Percentiles rank a stretch among this genome's conserved stretches.
phyloP scores from a whole-genome alignment of 2,888 invertebrate genomes.

The Apodemia hepburni region DNA sequence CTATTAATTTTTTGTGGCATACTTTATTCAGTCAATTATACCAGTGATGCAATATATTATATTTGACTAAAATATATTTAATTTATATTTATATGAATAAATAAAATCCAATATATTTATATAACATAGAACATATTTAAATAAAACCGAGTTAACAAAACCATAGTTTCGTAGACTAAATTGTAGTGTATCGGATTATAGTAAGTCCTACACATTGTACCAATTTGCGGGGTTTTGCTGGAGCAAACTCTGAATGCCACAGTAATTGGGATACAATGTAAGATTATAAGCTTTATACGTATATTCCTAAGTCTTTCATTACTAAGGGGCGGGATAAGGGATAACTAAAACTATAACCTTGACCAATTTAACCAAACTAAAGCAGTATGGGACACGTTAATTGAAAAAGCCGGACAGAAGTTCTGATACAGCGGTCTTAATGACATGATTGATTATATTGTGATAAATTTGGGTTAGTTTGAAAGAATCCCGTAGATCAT shows the following conservation, averaged over 20 bases:
- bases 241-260: constrained; percentile 9
- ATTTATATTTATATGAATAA: no score
- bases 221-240: background rate
- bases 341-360: background rate
- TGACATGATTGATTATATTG: background rate
- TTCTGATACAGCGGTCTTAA: background rate
- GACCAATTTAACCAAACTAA: background rate
- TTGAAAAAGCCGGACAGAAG: background rate
- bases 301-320: constrained; percentile 4
- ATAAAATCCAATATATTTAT: no score
- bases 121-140: no score
- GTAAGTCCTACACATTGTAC: background rate
- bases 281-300: constrained; percentile 11
- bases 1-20: no score
- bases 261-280: constrained; percentile 11
- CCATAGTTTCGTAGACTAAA: no score
- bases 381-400: background rate
- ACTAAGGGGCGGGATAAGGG: background rate
- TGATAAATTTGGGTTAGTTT: background rate
- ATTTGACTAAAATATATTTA: no score
- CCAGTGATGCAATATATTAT: no score
- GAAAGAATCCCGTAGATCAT: background rate
- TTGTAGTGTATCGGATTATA: no score
- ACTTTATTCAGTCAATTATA: no score
- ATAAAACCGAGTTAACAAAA: no score